Percentiles rank a stretch among this genome's conserved stretches.
Conservation (phyloP, 2,797 vertebrate genomes). For the Betta splendens region DNA sequence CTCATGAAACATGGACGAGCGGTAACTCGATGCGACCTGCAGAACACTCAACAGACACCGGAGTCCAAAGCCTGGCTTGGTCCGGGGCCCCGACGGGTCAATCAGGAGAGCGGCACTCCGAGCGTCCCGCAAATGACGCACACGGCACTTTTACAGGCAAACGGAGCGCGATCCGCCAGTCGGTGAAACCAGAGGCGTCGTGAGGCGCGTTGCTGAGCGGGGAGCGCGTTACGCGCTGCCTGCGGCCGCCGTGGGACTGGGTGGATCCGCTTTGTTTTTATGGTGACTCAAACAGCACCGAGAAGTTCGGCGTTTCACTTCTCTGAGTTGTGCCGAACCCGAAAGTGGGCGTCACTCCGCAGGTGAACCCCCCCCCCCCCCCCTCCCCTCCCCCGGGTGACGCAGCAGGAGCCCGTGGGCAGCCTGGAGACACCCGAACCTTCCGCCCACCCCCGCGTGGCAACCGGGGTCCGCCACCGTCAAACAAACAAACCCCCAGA, state of each 20-base stretch:
- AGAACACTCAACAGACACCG: neutral
- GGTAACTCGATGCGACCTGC: constrained; percentile 55
- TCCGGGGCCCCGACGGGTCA: constrained; percentile 6
- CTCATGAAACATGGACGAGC: constrained; percentile 58
- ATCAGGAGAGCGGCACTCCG: constrained; percentile 21
- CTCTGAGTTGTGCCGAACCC: constrained; percentile 3
- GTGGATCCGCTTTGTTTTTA: constrained; percentile 33
- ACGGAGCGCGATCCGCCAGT: too few species aligned
- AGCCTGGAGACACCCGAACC: constrained; percentile 17
- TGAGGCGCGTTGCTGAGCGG: constrained; percentile 6
- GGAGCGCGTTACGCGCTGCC: constrained; percentile 9
- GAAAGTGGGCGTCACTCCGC: neutral
- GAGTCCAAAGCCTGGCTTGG: constrained; percentile 28
- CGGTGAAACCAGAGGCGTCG: constrained; percentile 4
- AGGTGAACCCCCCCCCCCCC: neutral
- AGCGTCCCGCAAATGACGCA: neutral
- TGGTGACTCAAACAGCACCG: constrained; percentile 9
- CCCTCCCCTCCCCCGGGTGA: too few species aligned
- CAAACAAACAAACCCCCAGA: constrained; percentile 10
- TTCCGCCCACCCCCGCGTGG: constrained; percentile 48
- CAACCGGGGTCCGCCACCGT: constrained; percentile 47
- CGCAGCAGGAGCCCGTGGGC: neutral
- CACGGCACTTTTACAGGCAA: too few species aligned
- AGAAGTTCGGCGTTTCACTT: constrained; percentile 2
- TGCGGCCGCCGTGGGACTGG: constrained; percentile 18